Base-by-base conservation (phyloP, 2,888 invertebrate genomes). In the Autographa gamma region DNA sequence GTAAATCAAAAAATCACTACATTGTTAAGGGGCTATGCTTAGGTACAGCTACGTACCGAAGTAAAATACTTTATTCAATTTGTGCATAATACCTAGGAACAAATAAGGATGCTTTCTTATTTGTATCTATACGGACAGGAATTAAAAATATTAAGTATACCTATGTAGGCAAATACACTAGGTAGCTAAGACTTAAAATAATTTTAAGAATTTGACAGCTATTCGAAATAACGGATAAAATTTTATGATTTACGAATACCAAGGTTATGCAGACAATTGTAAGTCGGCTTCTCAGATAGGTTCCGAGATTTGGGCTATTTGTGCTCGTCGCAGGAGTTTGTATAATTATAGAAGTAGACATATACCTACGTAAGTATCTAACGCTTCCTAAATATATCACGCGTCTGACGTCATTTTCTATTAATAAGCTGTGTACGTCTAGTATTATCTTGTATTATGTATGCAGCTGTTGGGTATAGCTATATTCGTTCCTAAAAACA, bases 281-380 rank as follows among this genome's bases (percentile, higher is more conserved):
- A 73, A 67, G 54, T 77, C 67, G 73, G 67, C 66, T 69, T 76
- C 79, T 79, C 74, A 66, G 72, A 78, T 80, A 68, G 77, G 72
- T 76, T 76, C 79, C 83, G 82, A 82, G 78, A 85, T 84, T 84
- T 77, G 81, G 74, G 84, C 85, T 91, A 92, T 91, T 92, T 91
- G 84, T 83, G 86, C 79, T 71, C 88, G 88, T 87, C 89, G 88
- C 88, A 87, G 86, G 90, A 88, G 85, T 85, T 85, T 86, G 87
- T 90, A 89, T 90, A 89, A 89, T 89, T 91, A 89, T 91, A 90
- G 85, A 88, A 86, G 86, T 88, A 90, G 89, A 90, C 89, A 89
- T 87, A 89, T 87, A 83, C 67, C 73, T 80, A 88, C 85, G 85
- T 86, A 87, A 83, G 84, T 88, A 79, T 70, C 70, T 79, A 89